A percentile compares a stretch with the other conserved stretches of the same genome.
phyloP scores from a whole-genome alignment of 1,140 invertebrate genomes.

The Zaprionus taronus region DNA sequence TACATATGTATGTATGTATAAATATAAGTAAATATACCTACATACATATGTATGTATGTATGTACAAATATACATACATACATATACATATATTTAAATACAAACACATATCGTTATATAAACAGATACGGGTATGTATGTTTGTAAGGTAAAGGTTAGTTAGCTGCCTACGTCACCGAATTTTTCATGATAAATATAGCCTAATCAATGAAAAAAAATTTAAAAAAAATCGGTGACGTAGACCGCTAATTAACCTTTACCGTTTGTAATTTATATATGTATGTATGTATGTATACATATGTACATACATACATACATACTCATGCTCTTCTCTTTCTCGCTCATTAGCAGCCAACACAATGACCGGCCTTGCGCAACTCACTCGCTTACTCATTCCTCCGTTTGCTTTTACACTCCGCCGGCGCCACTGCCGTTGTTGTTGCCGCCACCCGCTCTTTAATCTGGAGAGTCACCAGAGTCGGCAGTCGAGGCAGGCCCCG shows the following conservation, averaged over 20 bases:
- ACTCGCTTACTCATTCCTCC: conserved; percentile 67
- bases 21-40: neutral
- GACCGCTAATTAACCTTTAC: no score
- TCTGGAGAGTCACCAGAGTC: conserved; percentile 65
- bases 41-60: neutral
- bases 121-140: neutral
- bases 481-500: conserved; percentile 71
- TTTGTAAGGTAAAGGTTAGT: neutral
- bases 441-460: conserved; percentile 58
- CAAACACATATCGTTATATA: neutral
- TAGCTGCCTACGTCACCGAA: no score
- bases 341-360: conserved; percentile 48
- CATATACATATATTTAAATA: neutral
- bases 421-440: neutral
- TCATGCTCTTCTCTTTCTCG: conserved; percentile 52
- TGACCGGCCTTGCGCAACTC: conserved; percentile 75
- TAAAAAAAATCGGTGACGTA: no score
- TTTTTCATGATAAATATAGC: no score
- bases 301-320: neutral
- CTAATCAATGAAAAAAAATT: no score
- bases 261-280: no score
- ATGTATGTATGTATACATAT: neutral
- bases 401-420: conserved; percentile 27
- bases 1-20: neutral
- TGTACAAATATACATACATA: neutral